Percentiles rank a stretch among this genome's conserved stretches.
phyloP scores from a whole-genome alignment of 2,113 vertebrate species.

The Hippocampus mohnikei region DNA sequence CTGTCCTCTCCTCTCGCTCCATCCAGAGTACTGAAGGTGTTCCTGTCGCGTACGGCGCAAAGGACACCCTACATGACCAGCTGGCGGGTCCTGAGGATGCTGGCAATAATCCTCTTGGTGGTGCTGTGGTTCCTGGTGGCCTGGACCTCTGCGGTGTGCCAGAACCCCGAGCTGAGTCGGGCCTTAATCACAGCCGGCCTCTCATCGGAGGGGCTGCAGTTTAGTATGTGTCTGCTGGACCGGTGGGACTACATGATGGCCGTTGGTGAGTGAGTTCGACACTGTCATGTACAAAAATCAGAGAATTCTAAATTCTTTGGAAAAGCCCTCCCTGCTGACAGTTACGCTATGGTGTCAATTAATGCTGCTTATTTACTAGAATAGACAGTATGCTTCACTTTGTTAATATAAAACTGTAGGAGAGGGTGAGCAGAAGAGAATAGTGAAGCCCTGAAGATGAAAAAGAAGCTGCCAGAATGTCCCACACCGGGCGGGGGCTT shows the following conservation, averaged over 20 bases:
- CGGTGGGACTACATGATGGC: conserved; percentile 99
- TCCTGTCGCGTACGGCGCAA: conserved; percentile 93
- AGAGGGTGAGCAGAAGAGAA: conserved; percentile 14
- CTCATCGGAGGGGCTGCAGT: conserved; percentile 89
- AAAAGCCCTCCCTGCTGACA: not conserved
- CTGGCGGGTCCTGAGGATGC: conserved; percentile 89
- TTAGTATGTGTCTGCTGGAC: conserved; percentile 92
- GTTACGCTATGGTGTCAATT: not conserved
- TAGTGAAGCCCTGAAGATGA: conserved; percentile 27
- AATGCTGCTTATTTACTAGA: not conserved
- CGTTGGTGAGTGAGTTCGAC: conserved; percentile 78
- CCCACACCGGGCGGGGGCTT: not conserved
- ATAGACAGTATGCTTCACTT: not conserved
- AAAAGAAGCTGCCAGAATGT: conserved; percentile 29
- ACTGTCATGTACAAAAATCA: not conserved
- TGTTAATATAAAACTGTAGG: not conserved
- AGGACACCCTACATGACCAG: conserved; percentile 96
- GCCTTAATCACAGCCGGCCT: conserved; percentile 82
- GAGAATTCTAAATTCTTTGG: not conserved
- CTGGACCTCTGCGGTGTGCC: conserved; percentile 91
- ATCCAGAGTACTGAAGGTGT: conserved; percentile 91
- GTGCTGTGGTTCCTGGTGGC: conserved; percentile 93
- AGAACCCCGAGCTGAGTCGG: conserved; percentile 81
- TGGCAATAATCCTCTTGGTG: conserved; percentile 85
- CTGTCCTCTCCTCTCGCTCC: not conserved